Conservation (phyloP, 2,888 invertebrate genomes). For the Iphiclides podalirius region DNA sequence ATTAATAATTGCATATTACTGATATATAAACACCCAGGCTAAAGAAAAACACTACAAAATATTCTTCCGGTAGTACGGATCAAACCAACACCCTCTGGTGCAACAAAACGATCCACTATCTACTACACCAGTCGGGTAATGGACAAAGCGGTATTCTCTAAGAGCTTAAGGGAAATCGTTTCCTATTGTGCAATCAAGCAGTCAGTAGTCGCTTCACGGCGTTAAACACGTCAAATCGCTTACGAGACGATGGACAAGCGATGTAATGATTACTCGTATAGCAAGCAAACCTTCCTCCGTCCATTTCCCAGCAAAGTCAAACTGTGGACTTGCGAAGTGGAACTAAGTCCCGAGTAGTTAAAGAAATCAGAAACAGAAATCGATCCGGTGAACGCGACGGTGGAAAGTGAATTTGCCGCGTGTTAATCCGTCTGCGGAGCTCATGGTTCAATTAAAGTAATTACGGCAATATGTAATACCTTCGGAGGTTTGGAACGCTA, state of each 20-base stretch:
- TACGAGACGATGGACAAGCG: constrained; percentile 31
- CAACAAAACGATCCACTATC: too few relatives aligned
- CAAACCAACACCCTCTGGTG: too few relatives aligned
- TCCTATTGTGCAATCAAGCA: constrained; percentile 24
- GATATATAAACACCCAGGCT: too few relatives aligned
- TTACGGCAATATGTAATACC: background rate
- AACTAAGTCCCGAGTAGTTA: too few relatives aligned
- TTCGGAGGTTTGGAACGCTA: background rate
- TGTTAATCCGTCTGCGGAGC: too few relatives aligned
- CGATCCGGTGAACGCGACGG: background rate
- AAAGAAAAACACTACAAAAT: too few relatives aligned
- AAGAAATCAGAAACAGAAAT: background rate
- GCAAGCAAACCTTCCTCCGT: constrained; percentile 26
- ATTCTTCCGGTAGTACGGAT: too few relatives aligned
- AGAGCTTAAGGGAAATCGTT: background rate
- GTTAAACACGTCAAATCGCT: constrained; percentile 28
- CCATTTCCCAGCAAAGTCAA: constrained; percentile 1
- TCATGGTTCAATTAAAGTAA: background rate
- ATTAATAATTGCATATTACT: too few relatives aligned
- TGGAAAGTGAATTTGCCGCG: too few relatives aligned
- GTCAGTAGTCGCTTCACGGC: constrained; percentile 24
- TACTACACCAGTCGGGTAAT: too few relatives aligned
- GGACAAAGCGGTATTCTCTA: too few relatives aligned
- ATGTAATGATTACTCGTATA: constrained; percentile 35
- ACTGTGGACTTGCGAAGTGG: background rate